These are phyloP conservation scores for Xanthia togata DNA, from an alignment of 2,888 invertebrate species.

Conservation along the genomic window DNA sequence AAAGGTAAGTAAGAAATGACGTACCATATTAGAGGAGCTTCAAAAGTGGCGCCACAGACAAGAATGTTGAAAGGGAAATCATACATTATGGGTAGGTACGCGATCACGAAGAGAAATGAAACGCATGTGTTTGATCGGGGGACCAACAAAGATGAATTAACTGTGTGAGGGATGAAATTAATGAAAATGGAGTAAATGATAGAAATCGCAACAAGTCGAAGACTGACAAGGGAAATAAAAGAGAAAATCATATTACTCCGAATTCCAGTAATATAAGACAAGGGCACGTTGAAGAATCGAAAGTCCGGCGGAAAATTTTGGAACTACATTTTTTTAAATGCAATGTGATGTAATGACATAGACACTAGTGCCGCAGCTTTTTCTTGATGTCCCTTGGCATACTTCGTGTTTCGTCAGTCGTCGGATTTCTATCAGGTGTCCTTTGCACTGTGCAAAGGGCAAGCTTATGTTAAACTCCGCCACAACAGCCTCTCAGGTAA, in stretches of 20 bases:
- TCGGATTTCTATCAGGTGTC: too few relatives aligned
- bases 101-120: not conserved
- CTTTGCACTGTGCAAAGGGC: too few relatives aligned
- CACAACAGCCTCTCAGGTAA: not conserved
- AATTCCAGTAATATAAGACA: not conserved
- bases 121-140: not conserved
- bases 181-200: not conserved
- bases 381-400: too few relatives aligned
- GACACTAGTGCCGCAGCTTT: too few relatives aligned
- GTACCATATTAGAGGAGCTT: too few relatives aligned
- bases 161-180: not conserved
- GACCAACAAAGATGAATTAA: not conserved
- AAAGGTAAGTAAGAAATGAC: not conserved
- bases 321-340: too few relatives aligned
- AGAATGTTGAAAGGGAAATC: not conserved
- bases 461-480: too few relatives aligned
- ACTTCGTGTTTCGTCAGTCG: too few relatives aligned
- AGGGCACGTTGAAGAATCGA: too few relatives aligned
- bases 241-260: not conserved
- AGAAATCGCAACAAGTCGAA: not conserved
- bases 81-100: not conserved
- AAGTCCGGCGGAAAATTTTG: too few relatives aligned
- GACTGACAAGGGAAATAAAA: not conserved
- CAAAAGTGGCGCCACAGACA: not conserved
- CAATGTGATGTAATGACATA: too few relatives aligned